phyloP scores from a whole-genome alignment of 2,797 vertebrate genomes.

The Nasua narica region DNA sequence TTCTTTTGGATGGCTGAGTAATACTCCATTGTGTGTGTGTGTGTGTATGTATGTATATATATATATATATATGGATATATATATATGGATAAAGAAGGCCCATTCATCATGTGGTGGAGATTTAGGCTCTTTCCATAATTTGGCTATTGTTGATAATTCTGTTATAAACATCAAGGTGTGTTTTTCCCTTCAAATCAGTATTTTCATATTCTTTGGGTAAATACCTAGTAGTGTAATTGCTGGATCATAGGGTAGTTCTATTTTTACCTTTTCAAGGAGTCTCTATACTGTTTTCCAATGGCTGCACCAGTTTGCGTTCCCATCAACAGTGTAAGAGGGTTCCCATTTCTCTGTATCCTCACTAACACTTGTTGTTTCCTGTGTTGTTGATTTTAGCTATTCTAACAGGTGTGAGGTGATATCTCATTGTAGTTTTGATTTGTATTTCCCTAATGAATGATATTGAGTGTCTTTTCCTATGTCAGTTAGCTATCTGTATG shows the following conservation, averaged over 20 bases:
- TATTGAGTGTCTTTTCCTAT: background rate
- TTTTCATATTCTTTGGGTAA: background rate
- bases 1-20: background rate
- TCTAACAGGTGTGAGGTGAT: background rate
- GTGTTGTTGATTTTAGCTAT: background rate
- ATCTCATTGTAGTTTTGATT: background rate
- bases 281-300: background rate
- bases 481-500: background rate
- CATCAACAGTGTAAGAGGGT: background rate
- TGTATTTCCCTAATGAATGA: background rate
- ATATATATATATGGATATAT: too few relatives aligned
- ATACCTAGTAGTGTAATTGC: background rate
- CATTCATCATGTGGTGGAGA: background rate
- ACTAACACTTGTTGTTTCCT: background rate
- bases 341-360: background rate
- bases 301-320: background rate
- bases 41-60: too few relatives aligned
- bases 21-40: background rate
- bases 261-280: background rate
- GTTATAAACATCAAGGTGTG: background rate
- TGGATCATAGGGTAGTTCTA: background rate
- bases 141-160: background rate
- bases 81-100: too few relatives aligned
- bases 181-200: background rate
- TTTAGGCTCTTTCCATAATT: background rate